Conservation (phyloP, 2,113 vertebrate genomes). For the Protobothrops mucrosquamatus region DNA sequence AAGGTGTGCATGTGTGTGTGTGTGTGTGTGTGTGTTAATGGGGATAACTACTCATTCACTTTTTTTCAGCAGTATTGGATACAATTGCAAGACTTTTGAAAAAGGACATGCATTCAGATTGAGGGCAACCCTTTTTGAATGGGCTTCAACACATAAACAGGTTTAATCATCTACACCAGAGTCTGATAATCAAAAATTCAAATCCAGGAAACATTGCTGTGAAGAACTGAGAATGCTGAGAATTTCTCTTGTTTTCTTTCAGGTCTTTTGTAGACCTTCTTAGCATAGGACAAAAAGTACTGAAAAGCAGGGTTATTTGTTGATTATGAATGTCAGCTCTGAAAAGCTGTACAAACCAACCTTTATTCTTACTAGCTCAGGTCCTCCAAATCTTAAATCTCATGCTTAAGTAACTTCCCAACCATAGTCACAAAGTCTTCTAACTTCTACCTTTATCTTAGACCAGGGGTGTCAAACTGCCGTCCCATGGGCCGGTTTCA, state of each 20-base stretch:
- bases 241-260: neutral
- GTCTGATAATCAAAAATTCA: neutral
- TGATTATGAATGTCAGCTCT: neutral
- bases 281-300: neutral
- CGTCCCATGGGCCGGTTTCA: no score
- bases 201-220: neutral
- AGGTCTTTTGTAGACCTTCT: neutral
- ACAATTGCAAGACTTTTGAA: neutral
- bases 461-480: neutral
- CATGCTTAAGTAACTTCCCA: neutral
- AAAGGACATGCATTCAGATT: neutral
- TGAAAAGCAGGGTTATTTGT: neutral
- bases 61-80: neutral
- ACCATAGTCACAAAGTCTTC: neutral
- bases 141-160: neutral
- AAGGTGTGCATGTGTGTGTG: neutral
- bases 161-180: neutral
- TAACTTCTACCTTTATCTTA: neutral
- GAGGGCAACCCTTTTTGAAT: neutral
- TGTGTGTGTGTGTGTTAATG: neutral
- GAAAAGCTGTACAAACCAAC: neutral
- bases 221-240: neutral
- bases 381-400: neutral
- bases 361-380: neutral
- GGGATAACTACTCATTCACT: neutral